These are phyloP conservation scores for Sycophila texana DNA, from an alignment of 2,888 invertebrate species.

Conservation along the genomic window DNA sequence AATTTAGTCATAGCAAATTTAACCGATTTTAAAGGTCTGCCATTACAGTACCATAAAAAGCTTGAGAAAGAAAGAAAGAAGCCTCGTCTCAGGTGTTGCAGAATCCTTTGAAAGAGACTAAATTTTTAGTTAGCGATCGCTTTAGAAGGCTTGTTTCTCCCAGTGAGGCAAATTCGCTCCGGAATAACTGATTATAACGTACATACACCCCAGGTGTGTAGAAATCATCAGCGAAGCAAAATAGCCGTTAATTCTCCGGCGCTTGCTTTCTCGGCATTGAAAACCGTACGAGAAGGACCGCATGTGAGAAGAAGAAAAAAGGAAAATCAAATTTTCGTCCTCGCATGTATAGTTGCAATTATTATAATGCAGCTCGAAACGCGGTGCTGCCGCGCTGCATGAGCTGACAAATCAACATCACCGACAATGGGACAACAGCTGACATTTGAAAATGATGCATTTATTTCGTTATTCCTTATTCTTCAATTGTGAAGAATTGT, in stretches of 20 bases:
- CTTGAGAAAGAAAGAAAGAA: no score
- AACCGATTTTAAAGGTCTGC: no score
- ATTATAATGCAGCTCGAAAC: conserved; percentile 37
- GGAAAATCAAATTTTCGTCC: conserved; percentile 55
- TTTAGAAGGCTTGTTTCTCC: neutral
- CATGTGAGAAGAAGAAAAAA: conserved; percentile 33
- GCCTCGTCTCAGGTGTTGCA: no score
- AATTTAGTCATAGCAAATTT: no score
- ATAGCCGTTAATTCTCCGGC: conserved; percentile 46
- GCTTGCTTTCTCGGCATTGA: conserved; percentile 9
- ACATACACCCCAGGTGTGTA: conserved; percentile 9
- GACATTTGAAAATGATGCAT: conserved; percentile 8
- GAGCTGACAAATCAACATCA: conserved; percentile 4
- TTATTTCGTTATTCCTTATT: neutral
- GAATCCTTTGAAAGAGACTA: no score
- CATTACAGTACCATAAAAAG: no score
- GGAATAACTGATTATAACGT: conserved; percentile 27
- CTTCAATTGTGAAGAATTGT: no score
- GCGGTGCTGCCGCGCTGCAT: neutral
- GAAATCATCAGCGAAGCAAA: conserved; percentile 50
- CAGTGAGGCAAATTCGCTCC: neutral
- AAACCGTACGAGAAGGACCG: conserved; percentile 48
- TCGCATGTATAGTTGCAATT: conserved; percentile 47
- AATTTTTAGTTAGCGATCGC: conserved; percentile 1
- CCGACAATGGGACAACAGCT: neutral